Base-by-base conservation (phyloP, 2,797 vertebrate genomes). In the Cossypha caffra region DNA sequence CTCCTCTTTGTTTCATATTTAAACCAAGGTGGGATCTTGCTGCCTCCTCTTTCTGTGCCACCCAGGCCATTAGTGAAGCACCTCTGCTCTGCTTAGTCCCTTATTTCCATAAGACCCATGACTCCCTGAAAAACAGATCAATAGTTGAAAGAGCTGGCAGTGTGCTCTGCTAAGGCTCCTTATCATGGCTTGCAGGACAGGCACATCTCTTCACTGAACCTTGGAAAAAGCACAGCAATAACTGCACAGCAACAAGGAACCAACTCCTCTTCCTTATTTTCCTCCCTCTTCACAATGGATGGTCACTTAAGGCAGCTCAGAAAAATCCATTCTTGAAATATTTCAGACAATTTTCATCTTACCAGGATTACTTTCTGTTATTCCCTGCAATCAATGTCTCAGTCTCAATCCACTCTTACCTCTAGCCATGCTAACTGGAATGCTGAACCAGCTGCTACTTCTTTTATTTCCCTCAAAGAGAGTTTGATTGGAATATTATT, bases 281-380 rank as follows among this genome's bases (percentile, higher is more conserved):
- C 15, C 7, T 23, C 20, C 18, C 8, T 17, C 25, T 61, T 72
- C 31, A 59, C 57, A 62, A 59, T 18, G 47, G 10, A 72, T 48
- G 18, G 45, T 28, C 45, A 48, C 33, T 64, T 28, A 61, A 64
- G 50, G 14, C 23, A 23, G 23, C 7, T 75, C 31, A 83, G 13
- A 50, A 72, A 88, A 77, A 82, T 11, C 25, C 28, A n/a, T 51
- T 76, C 62, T 74, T 58, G 42, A 86, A 96, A 63, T 19, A 13
- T 76, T 80, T 25, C 11, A 57, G 20, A 83, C 55, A 87, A 61
- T 64, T 81, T 57, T 86, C 62, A 73, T 6, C 11, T 31, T 13
- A 9, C 5, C 54, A 75, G 68, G 62, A 72, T 68, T 64, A 72
- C 29, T 71, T 74, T 26, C 20, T 38, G 12, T 35, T 77, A 61